These are phyloP conservation scores for Knipowitschia caucasica DNA, from an alignment of 2,797 vertebrate genomes.

Conservation along the genomic window DNA sequence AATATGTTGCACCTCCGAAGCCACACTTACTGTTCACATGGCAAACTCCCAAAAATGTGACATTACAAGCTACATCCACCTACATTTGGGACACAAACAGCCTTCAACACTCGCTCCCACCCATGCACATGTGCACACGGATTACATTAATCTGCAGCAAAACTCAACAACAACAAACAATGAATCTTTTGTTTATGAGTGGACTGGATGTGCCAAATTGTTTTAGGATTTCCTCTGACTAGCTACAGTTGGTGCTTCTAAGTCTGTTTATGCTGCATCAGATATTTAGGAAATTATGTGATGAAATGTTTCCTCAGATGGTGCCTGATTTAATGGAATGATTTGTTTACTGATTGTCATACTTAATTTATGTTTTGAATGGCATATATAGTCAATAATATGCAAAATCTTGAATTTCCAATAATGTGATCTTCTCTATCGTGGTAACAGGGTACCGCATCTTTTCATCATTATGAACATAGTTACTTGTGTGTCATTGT, in stretches of 20 bases:
- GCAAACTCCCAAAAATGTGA: conserved; percentile 45
- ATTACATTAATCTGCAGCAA: conserved; percentile 70
- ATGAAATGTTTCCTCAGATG: conserved; percentile 36
- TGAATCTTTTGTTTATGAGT: conserved; percentile 69
- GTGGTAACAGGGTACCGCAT: conserved; percentile 1
- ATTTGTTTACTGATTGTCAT: conserved; percentile 21
- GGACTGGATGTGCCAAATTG: conserved; percentile 71
- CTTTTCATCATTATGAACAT: conserved; percentile 18
- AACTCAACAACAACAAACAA: conserved; percentile 79
- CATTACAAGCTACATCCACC: conserved; percentile 37
- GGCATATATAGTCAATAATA: conserved; percentile 18
- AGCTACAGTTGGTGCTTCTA: conserved; percentile 35
- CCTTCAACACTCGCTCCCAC: conserved; percentile 41
- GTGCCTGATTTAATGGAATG: conserved; percentile 25
- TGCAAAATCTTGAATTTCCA: not conserved
- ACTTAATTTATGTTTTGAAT: conserved; percentile 19
- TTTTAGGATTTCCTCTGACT: conserved; percentile 71
- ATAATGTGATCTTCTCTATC: conserved; percentile 20
- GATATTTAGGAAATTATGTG: conserved; percentile 36
- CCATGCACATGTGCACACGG: conserved; percentile 56
- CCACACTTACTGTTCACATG: conserved; percentile 39
- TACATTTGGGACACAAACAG: conserved; percentile 40
- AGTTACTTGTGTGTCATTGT: conserved; percentile 20
- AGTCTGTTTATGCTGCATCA: conserved; percentile 46
- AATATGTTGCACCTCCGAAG: conserved; percentile 42